Evolutionary conservation across 2,888 invertebrate species (phyloP).

Genomic region (Idaea biselata): DNA sequence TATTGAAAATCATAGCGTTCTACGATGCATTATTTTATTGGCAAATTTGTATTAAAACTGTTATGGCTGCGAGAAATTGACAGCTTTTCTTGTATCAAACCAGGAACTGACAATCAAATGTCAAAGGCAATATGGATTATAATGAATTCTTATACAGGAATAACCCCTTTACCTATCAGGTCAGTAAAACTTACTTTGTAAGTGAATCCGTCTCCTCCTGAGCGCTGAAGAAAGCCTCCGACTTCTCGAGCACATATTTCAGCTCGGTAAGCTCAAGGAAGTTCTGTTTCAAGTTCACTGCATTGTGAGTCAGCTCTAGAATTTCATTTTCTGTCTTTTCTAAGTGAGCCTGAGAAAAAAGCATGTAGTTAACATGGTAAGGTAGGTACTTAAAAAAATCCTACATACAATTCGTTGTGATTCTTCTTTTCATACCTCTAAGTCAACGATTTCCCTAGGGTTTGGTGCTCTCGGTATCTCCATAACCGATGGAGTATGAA

Average conservation of each 20-base stretch:
- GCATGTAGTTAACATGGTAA: neutral
- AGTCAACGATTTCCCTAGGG: conserved; percentile 92
- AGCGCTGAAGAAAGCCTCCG: conserved; percentile 93
- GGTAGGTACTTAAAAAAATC: no score
- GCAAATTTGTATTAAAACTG: no score
- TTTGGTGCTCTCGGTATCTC: conserved; percentile 89
- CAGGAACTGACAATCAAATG: no score
- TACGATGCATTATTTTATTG: no score
- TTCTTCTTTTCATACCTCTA: conserved; percentile 83
- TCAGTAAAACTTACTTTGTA: conserved; percentile 68
- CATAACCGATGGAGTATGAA: conserved; percentile 87
- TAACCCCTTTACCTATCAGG: no score
- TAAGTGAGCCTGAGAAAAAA: conserved; percentile 86
- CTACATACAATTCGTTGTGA: neutral
- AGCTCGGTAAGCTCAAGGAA: conserved; percentile 95
- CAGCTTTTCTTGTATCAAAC: no score
- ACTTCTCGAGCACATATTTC: conserved; percentile 94
- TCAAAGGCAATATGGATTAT: no score
- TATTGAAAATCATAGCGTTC: no score
- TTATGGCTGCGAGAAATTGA: no score
- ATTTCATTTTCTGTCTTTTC: conserved; percentile 98
- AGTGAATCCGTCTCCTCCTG: conserved; percentile 86
- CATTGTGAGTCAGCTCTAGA: conserved; percentile 94
- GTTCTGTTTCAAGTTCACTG: conserved; percentile 94
- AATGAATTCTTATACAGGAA: no score